These are phyloP conservation scores for Aphidius colemani DNA, from an alignment of 2,888 invertebrate species.

Conservation along the genomic window DNA sequence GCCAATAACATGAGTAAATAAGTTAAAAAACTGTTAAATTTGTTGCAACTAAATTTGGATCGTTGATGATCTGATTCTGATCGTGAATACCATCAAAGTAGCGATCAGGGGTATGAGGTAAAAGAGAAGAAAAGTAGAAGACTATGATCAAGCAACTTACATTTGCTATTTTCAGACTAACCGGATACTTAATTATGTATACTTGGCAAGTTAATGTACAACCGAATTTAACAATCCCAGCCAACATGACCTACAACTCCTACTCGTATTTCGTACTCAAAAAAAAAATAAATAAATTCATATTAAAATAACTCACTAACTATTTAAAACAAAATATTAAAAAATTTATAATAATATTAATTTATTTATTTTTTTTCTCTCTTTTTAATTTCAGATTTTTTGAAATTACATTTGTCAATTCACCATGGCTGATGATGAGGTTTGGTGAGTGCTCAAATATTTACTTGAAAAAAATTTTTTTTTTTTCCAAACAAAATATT, in stretches of 20 bases:
- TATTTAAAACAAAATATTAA: too few relatives aligned
- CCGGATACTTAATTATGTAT: constrained; percentile 52
- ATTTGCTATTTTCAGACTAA: constrained; percentile 56
- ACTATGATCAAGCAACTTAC: constrained; percentile 47
- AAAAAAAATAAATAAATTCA: too few relatives aligned
- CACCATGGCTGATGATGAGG: constrained; percentile 94
- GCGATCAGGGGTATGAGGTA: too few relatives aligned
- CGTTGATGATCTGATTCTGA: constrained; percentile 47
- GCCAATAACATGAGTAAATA: constrained; percentile 21
- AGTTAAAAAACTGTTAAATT: constrained; percentile 45
- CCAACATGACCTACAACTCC: constrained; percentile 13
- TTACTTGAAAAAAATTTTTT: neutral
- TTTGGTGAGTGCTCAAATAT: constrained; percentile 73
- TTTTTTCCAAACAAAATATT: neutral
- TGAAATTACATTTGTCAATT: constrained; percentile 20
- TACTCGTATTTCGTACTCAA: constrained; percentile 26
- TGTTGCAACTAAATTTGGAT: constrained; percentile 67
- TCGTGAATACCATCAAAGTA: constrained; percentile 36
- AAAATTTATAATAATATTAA: too few relatives aligned
- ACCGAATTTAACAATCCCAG: constrained; percentile 12
- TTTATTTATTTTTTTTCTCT: too few relatives aligned
- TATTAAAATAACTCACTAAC: too few relatives aligned
- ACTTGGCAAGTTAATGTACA: constrained; percentile 22
- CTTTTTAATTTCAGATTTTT: too few relatives aligned
- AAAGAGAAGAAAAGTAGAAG: constrained; percentile 40